A percentile compares a stretch with the other conserved stretches of the same genome.
Conservation (phyloP, 2,888 invertebrate genomes). For the Clanis bilineata region DNA sequence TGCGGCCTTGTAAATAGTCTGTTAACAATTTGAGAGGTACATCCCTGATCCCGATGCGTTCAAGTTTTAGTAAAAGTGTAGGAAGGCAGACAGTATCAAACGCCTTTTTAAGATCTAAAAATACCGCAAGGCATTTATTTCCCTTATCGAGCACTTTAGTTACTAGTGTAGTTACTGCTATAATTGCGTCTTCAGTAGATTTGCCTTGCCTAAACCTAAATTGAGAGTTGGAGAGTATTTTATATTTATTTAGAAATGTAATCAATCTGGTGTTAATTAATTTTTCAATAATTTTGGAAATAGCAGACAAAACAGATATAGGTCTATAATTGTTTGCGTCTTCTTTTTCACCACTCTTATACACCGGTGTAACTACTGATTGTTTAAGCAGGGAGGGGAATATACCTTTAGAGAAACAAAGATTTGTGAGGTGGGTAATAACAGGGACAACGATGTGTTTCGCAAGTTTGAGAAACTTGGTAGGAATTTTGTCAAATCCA, state of each 20-base stretch:
- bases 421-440: background rate
- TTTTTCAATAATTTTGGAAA: too few species aligned
- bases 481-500: background rate
- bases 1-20: too few species aligned
- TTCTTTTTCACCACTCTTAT: background rate
- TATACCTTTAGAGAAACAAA: conserved; percentile 1
- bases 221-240: background rate
- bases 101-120: background rate
- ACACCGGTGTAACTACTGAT: conserved; percentile 1
- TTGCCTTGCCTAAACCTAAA: background rate
- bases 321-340: conserved; percentile 1
- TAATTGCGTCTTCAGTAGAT: background rate
- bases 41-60: too few species aligned
- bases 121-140: background rate
- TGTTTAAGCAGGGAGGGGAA: background rate
- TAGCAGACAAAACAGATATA: background rate
- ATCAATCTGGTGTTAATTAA: background rate
- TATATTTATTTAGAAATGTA: background rate
- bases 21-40: too few species aligned
- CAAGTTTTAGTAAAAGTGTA: too few species aligned
- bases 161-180: background rate
- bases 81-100: too few species aligned
- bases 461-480: background rate
- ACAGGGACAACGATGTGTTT: background rate
- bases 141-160: background rate